Conservation (phyloP, 1,140 invertebrate species). For the Zaprionus camerounensis region DNA sequence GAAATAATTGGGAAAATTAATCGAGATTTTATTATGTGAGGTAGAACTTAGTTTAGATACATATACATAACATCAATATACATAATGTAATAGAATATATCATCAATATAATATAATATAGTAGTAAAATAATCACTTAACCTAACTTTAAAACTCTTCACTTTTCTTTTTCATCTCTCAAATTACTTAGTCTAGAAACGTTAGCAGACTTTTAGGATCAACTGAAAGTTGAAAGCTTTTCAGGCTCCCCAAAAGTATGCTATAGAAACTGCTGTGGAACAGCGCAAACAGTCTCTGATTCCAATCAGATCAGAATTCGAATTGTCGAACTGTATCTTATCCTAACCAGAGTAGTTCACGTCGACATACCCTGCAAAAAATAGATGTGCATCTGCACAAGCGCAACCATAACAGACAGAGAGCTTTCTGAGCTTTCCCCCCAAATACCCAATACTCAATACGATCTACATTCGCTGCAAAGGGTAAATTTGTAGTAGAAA, state of each 20-base stretch:
- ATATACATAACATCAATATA: background rate
- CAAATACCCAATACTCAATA: too few species aligned
- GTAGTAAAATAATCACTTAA: background rate
- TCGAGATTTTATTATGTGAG: constrained; percentile 1
- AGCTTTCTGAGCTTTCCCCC: too few species aligned
- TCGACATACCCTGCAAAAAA: background rate
- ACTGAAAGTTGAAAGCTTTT: background rate
- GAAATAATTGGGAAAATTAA: background rate
- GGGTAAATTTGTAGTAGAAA: background rate
- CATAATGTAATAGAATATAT: background rate
- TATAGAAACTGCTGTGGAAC: background rate
- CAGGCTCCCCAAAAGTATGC: constrained; percentile 2
- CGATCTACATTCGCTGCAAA: background rate
- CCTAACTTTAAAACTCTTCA: background rate
- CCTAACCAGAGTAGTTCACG: background rate
- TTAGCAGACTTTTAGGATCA: background rate
- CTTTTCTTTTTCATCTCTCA: background rate
- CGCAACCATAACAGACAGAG: background rate
- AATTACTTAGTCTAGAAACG: background rate
- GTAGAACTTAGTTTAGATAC: constrained; percentile 1
- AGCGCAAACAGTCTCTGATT: background rate
- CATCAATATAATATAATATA: background rate
- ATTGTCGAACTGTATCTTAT: constrained; percentile 27
- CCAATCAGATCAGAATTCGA: background rate
- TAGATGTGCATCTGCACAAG: background rate